Evolutionary conservation across 37 sponge, comb jelly and placozoan species (phyloP).

Genomic region (Aplysina aerophoba): DNA sequence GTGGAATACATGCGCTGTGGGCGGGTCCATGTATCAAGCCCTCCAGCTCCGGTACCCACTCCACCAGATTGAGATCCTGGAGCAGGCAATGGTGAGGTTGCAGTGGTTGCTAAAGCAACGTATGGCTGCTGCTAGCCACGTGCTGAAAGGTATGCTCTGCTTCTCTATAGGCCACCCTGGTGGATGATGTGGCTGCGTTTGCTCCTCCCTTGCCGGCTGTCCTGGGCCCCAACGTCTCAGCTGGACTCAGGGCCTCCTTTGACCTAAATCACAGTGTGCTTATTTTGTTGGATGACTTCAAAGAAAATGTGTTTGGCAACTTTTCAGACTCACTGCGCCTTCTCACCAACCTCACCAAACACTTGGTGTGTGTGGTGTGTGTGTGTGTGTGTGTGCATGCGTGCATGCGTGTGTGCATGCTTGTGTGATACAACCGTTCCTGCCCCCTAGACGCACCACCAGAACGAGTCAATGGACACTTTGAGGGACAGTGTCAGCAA

Average conservation of each 20-base stretch:
- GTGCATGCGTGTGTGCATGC: too few relatives aligned
- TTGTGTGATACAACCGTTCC: too few relatives aligned
- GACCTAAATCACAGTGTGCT: not conserved
- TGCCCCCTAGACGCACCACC: too few relatives aligned
- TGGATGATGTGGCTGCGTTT: not conserved
- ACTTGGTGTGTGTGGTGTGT: too few relatives aligned
- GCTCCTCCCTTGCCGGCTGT: not conserved
- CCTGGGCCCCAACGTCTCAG: not conserved
- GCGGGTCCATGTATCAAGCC: slow-evolving; percentile 41
- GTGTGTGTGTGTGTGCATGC: too few relatives aligned
- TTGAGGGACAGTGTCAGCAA: too few relatives aligned
- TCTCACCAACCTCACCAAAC: too few relatives aligned
- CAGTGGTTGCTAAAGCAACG: not conserved
- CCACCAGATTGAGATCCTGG: not conserved
- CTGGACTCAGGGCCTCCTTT: not conserved
- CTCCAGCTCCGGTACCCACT: slow-evolving; percentile 24
- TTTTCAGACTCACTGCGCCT: not conserved
- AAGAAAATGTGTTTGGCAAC: not conserved
- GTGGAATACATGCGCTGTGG: slow-evolving; percentile 38
- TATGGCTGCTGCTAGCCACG: too few relatives aligned
- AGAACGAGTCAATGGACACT: too few relatives aligned
- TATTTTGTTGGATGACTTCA: not conserved
- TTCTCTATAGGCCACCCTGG: not conserved
- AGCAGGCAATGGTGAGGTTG: not conserved
- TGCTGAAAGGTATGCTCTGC: too few relatives aligned